Conservation (phyloP, 2,113 vertebrate species). For the Gymnarchus niloticus region DNA sequence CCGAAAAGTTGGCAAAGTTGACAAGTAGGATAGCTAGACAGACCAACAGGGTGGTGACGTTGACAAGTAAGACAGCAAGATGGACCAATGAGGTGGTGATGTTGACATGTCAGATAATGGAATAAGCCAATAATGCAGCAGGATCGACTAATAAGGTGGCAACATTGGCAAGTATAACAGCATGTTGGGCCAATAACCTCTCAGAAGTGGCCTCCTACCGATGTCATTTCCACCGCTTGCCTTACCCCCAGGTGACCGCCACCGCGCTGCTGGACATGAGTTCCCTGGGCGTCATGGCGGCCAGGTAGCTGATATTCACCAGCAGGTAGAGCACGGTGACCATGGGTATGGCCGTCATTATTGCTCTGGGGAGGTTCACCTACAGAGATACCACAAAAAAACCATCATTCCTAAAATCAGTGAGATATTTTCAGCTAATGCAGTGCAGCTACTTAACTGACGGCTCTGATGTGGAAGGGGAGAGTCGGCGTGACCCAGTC, state of each 20-base stretch:
- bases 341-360: conserved; percentile 76
- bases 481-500: background rate
- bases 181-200: background rate
- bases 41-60: background rate
- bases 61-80: background rate
- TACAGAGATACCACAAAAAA: conserved; percentile 35
- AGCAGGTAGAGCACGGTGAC: conserved; percentile 78
- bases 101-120: background rate
- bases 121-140: background rate
- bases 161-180: background rate
- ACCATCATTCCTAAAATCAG: background rate
- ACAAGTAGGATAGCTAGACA: background rate
- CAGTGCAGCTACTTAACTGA: background rate
- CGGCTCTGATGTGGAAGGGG: background rate
- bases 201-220: background rate
- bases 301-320: conserved; percentile 82
- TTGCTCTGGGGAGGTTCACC: conserved; percentile 76
- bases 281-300: conserved; percentile 73
- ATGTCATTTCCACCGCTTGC: background rate
- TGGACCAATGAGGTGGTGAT: background rate
- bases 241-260: conserved; percentile 83
- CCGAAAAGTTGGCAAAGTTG: background rate
- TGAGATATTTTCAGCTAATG: background rate
- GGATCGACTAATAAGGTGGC: background rate
- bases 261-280: conserved; percentile 72